Evolutionary conservation across 2,113 vertebrate genomes (phyloP).

Genomic region (Chloropsis hardwickii): DNA sequence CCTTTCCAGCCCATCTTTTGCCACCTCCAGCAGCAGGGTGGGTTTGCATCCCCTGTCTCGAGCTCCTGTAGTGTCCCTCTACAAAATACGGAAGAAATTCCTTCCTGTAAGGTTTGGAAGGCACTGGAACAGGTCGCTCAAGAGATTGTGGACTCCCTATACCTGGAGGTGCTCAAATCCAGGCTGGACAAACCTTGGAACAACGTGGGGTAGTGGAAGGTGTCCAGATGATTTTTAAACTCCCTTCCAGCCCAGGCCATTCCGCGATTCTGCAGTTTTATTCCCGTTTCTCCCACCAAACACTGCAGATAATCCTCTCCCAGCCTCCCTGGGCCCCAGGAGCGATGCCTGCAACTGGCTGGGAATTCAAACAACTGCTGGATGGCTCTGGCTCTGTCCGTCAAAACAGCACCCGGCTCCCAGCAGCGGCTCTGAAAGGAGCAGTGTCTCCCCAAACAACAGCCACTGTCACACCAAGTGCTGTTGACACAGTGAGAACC

Average conservation of each 20-base stretch:
- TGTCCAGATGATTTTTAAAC: not conserved
- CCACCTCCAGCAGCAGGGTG: not conserved
- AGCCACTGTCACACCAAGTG: slow-evolving; percentile 75
- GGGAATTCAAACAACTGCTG: slow-evolving; percentile 68
- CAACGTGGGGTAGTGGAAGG: fast-evolving
- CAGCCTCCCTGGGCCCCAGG: not conserved
- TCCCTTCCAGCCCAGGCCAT: not conserved
- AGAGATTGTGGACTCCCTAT: fast-evolving
- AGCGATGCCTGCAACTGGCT: slow-evolving; percentile 69
- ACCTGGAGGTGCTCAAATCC: not conserved
- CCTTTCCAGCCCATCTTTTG: not conserved
- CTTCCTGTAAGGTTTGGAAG: not conserved
- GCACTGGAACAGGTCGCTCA: not conserved
- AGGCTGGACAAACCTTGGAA: not conserved
- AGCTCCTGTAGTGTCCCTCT: not conserved
- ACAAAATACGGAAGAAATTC: not conserved
- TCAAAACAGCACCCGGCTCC: slow-evolving; percentile 69
- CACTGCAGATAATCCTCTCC: not conserved
- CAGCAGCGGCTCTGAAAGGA: slow-evolving; percentile 78
- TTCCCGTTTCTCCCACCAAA: not conserved
- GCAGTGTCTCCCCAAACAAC: slow-evolving; percentile 74
- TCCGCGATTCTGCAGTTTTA: fast-evolving
- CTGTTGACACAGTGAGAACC: slow-evolving; percentile 75
- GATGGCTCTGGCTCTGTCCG: slow-evolving; percentile 58
- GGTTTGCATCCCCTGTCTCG: not conserved